Evolutionary conservation across 2,113 vertebrate species (phyloP), one percentile per base, ranked within the genome.

Genomic region (Crotalus tigris): DNA sequence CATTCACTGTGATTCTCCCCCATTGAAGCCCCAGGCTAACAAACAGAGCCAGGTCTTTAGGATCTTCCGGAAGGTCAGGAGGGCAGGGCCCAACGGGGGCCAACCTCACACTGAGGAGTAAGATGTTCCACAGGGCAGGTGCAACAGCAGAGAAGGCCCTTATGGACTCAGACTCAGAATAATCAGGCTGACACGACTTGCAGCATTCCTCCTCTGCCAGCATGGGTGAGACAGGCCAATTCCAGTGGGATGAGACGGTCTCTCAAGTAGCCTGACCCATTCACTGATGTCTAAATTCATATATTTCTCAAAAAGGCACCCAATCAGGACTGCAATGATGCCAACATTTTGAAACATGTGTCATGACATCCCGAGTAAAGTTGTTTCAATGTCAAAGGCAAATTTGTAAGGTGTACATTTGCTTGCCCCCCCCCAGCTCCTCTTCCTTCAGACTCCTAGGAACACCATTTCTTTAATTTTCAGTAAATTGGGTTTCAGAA

Each of bases 401-500:
- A 81, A 5, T 81, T 81, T 44, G 75, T 44, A 44, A 21, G 0
- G 17, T 7, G 75, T 39, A 75, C 69, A 75, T 75, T 75, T 33
- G 15, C 69, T 33, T 8, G 15, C n/a, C n/a, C 13, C 5, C 2
- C 13, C n/a, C 13, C 2, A 1, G 5, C 2, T 33, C 15, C n/a
- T 75, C n/a, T 75, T 75, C 69, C n/a, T 75, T 17, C 69, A 75
- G 69, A 15, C n/a, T 39, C 33, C 75, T 44, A 81, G 33, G 17
- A 39, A 81, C 44, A 81, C 33, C 17, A 81, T 81, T 21, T 44
- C 15, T 21, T 81, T 81, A 81, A 81, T 81, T 39, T 81, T 81
- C 33, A 81, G 33, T 44, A 44, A 44, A 39, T 44, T 81, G 33
- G 7, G 75, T 39, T 81, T 81, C 69, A 81, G 33, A 81, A 81